Percentiles rank a stretch among this genome's conserved stretches.
phyloP scores from a whole-genome alignment of 1,140 invertebrate species.

The Drosophila prosaltans region DNA sequence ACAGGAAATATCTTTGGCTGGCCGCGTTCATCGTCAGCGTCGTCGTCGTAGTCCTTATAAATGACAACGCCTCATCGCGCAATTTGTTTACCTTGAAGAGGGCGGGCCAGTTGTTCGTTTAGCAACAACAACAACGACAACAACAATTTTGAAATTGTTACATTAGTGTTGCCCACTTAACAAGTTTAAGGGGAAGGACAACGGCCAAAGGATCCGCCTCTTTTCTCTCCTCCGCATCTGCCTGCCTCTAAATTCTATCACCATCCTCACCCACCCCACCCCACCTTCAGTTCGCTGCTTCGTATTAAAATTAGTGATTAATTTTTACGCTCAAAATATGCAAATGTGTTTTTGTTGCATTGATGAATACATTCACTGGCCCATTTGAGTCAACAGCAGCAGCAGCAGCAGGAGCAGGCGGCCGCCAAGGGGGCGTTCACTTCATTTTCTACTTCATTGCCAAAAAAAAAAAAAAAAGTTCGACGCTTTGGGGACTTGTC shows the following conservation, averaged over 20 bases:
- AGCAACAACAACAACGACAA: neutral
- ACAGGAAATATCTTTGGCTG: constrained; percentile 74
- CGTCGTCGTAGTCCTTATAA: constrained; percentile 51
- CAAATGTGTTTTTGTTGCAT: constrained; percentile 79
- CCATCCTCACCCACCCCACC: neutral
- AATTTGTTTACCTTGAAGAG: constrained; percentile 78
- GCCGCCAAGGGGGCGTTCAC: constrained; percentile 52
- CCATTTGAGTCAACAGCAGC: constrained; percentile 17
- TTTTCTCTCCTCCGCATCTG: neutral
- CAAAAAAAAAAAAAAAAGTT: constrained; percentile 56
- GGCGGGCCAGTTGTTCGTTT: constrained; percentile 11
- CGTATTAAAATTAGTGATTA: constrained; percentile 83
- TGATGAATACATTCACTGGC: constrained; percentile 77
- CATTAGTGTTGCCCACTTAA: constrained; percentile 83
- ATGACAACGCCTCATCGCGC: constrained; percentile 82
- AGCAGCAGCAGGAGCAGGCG: neutral
- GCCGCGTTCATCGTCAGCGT: constrained; percentile 18
- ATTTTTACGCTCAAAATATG: constrained; percentile 82
- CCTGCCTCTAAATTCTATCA: neutral
- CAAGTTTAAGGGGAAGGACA: constrained; percentile 64
- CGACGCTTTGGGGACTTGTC: constrained; percentile 57
- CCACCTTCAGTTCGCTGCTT: constrained; percentile 21
- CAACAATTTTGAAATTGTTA: constrained; percentile 80
- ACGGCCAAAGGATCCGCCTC: constrained; percentile 28
- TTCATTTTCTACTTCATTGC: constrained; percentile 82